Evolutionary conservation across 2,113 vertebrate genomes (phyloP).

Genomic region (Dasypus novemcinctus): DNA sequence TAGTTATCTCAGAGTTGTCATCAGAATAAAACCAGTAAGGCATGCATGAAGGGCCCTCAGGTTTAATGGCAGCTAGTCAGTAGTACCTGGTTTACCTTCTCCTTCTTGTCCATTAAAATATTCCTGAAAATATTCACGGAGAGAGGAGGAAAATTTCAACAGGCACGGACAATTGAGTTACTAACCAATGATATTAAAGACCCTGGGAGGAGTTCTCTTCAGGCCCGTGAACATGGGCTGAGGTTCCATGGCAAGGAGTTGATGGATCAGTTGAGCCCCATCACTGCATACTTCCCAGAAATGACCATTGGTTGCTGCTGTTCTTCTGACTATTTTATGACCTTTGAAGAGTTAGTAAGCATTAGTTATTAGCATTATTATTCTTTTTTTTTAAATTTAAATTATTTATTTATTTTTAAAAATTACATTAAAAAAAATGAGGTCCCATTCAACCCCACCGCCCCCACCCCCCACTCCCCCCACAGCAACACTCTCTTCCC

Average conservation of each 20-base stretch:
- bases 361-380: not conserved
- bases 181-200: not conserved
- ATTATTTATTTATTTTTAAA: no score
- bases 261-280: rapidly evolving
- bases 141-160: not conserved
- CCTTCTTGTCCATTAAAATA: not conserved
- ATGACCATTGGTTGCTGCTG: not conserved
- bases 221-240: rapidly evolving
- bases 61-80: not conserved
- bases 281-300: no score
- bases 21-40: not conserved
- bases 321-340: not conserved
- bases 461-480: no score
- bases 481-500: no score
- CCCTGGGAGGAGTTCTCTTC: not conserved
- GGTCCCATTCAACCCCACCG: no score
- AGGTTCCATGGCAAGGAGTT: not conserved
- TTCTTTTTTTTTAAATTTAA: no score
- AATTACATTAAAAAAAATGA: no score
- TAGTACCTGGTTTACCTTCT: not conserved
- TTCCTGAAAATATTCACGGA: not conserved
- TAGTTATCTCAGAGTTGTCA: not conserved
- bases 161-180: not conserved
- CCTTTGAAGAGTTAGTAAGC: not conserved
- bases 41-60: not conserved